These are phyloP conservation scores for Drosophila meridionalis DNA, from an alignment of 2,888 invertebrate species.

Conservation along the genomic window DNA sequence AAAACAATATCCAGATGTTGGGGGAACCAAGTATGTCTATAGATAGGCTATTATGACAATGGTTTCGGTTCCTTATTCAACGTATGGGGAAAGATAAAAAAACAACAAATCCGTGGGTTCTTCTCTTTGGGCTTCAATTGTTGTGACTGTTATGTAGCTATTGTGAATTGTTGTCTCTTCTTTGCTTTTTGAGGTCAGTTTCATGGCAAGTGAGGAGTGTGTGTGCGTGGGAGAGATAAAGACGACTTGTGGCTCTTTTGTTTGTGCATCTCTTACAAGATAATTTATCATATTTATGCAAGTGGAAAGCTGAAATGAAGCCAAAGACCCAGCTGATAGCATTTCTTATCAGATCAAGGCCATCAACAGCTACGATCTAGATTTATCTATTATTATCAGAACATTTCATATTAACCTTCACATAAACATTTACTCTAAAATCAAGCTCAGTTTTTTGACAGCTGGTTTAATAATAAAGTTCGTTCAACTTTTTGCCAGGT, in stretches of 20 bases:
- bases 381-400: conserved; percentile 1
- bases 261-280: conserved; percentile 15
- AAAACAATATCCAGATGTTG: conserved; percentile 23
- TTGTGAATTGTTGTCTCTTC: conserved; percentile 39
- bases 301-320: conserved; percentile 2
- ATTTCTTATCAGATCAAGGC: conserved; percentile 11
- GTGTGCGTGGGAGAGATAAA: conserved; percentile 34
- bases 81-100: conserved; percentile 64
- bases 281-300: conserved; percentile 2
- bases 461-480: conserved; percentile 29
- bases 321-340: conserved; percentile 1
- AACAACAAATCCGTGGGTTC: conserved; percentile 63
- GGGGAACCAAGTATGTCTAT: conserved; percentile 12
- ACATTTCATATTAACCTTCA: conserved; percentile 32
- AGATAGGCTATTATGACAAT: conserved; percentile 43
- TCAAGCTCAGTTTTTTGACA: conserved; percentile 23
- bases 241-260: conserved; percentile 42
- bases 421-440: conserved; percentile 3
- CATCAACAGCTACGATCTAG: not conserved
- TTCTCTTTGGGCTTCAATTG: conserved; percentile 26
- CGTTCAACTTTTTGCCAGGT: conserved; percentile 46
- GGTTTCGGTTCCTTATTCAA: conserved; percentile 24
- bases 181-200: conserved; percentile 43
- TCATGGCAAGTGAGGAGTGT: conserved; percentile 27
- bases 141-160: conserved; percentile 31